Conservation (phyloP, 2,797 vertebrate species). For the Sebastes taczanowskii region DNA sequence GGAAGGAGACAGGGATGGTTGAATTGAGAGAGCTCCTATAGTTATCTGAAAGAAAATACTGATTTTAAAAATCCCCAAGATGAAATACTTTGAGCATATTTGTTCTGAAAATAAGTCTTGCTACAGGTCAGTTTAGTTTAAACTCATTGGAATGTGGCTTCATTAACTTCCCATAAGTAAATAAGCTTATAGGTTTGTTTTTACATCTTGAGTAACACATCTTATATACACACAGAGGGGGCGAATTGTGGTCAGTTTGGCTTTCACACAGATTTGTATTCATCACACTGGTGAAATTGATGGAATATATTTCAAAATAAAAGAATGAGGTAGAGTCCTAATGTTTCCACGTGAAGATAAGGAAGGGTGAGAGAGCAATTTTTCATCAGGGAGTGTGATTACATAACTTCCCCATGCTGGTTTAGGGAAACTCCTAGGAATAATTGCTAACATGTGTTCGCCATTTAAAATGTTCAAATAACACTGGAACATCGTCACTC, state of each 20-base stretch:
- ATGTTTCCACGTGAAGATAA: constrained; percentile 4
- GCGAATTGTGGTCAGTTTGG: neutral
- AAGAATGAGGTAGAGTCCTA: neutral
- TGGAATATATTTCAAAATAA: constrained; percentile 4
- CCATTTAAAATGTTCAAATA: constrained; percentile 1
- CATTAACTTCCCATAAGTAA: constrained; percentile 41
- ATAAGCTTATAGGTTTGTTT: constrained; percentile 50
- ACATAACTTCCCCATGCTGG: constrained; percentile 12
- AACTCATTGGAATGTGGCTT: constrained; percentile 47
- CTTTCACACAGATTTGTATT: neutral
- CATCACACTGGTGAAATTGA: neutral
- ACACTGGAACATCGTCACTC: neutral
- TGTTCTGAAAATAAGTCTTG: constrained; percentile 32
- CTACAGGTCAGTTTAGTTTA: constrained; percentile 6
- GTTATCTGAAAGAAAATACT: neutral
- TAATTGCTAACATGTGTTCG: constrained; percentile 43
- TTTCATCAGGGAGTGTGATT: constrained; percentile 18
- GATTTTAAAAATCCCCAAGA: neutral
- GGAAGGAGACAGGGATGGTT: neutral
- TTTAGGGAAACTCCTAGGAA: constrained; percentile 13
- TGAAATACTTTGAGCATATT: constrained; percentile 13
- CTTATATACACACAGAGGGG: neutral
- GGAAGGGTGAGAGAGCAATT: neutral
- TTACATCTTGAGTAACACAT: constrained; percentile 14
- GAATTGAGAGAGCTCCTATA: neutral